phyloP scores from a whole-genome alignment of 23 tunicate species.

The Halocynthia aurantium region DNA sequence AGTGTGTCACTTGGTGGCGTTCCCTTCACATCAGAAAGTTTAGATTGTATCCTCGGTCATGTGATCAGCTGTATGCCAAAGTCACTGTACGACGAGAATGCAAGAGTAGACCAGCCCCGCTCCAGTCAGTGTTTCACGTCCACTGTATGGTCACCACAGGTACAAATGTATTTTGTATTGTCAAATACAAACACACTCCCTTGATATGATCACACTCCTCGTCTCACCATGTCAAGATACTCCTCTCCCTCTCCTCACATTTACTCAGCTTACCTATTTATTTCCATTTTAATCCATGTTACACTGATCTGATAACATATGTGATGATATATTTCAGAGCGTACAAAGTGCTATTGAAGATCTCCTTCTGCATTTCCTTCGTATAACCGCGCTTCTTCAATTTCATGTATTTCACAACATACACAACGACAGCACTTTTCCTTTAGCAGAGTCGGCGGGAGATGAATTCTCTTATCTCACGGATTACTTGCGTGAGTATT shows the following conservation, averaged over 20 bases:
- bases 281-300: no score
- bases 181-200: no score
- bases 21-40: conserved; percentile 17
- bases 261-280: no score
- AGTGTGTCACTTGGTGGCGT: conserved; percentile 32
- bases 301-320: background rate
- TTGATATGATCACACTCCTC: no score
- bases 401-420: conserved; percentile 33
- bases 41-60: conserved; percentile 50
- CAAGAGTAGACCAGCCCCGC: background rate
- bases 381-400: conserved; percentile 47
- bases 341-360: conserved; percentile 35
- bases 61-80: conserved; percentile 35
- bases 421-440: background rate
- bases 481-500: conserved; percentile 30
- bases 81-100: conserved; percentile 14
- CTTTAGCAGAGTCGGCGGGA: conserved; percentile 4
- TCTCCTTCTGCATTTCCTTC: conserved; percentile 39
- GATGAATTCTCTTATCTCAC: conserved; percentile 44
- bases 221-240: no score
- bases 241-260: no score
- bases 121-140: conserved; percentile 13
- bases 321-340: conserved; percentile 26
- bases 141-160: conserved; percentile 70
- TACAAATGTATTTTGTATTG: background rate